Conservation (phyloP, 2,797 vertebrate species). For the Epinephelus awoara region DNA sequence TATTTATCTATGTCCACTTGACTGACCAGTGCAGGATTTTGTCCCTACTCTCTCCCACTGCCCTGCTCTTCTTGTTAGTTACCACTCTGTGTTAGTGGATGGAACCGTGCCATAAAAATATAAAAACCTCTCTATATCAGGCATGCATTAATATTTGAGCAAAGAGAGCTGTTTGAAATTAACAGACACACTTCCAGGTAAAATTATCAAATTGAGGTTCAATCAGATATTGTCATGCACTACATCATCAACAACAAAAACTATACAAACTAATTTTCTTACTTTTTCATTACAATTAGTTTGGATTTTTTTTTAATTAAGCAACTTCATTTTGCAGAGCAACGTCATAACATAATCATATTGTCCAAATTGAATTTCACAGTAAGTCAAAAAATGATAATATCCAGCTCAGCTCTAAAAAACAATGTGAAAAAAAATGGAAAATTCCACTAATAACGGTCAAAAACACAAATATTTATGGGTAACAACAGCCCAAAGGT, state of each 20-base stretch:
- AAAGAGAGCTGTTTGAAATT: background rate
- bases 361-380: background rate
- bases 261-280: background rate
- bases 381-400: background rate
- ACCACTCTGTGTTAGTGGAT: background rate
- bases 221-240: background rate
- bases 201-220: background rate
- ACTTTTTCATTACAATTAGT: background rate
- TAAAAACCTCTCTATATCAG: too few species aligned
- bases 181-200: background rate
- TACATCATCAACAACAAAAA: background rate
- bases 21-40: constrained; percentile 3
- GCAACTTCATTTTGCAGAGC: background rate
- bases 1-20: constrained; percentile 28
- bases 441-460: background rate
- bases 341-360: background rate
- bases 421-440: background rate
- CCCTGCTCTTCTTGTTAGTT: too few species aligned
- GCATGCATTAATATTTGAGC: background rate
- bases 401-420: background rate
- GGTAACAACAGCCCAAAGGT: background rate
- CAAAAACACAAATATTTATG: background rate
- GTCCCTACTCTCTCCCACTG: background rate
- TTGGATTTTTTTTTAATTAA: background rate
- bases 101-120: background rate